Conservation (phyloP, 1,140 invertebrate species). For the Leptinotarsa texana region DNA sequence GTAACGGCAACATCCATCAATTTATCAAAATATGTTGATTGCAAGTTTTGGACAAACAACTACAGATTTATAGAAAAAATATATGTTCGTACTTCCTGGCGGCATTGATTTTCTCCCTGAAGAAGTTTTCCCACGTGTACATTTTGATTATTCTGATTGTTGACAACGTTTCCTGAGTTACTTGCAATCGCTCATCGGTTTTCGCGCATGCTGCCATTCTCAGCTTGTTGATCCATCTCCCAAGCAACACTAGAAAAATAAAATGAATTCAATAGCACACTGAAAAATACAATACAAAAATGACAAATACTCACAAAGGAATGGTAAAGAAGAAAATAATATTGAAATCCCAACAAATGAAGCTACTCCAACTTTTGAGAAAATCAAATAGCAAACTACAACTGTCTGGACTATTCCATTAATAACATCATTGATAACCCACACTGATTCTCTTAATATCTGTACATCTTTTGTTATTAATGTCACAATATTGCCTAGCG, state of each 20-base stretch:
- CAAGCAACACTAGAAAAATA: background rate
- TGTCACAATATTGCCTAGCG: conserved; percentile 88
- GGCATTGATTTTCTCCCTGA: conserved; percentile 65
- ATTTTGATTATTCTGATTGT: conserved; percentile 87
- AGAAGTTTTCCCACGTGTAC: conserved; percentile 86
- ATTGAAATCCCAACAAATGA: conserved; percentile 77
- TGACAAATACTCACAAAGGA: background rate
- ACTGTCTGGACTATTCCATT: conserved; percentile 79
- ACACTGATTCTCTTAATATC: conserved; percentile 69
- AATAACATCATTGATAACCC: conserved; percentile 69
- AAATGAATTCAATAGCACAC: background rate
- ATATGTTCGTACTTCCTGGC: conserved; percentile 35
- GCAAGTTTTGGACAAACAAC: background rate
- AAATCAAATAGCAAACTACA: conserved; percentile 77
- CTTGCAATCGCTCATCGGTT: conserved; percentile 79
- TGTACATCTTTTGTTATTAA: conserved; percentile 88
- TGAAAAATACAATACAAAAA: no score
- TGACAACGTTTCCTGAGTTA: conserved; percentile 84
- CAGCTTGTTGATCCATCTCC: background rate
- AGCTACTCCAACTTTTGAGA: conserved; percentile 70
- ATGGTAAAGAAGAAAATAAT: conserved; percentile 75
- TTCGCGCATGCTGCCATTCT: conserved; percentile 39
- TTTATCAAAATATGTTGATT: no score
- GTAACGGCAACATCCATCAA: no score
- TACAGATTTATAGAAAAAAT: background rate